These are phyloP conservation scores for Catostylus mosaicus DNA, from an alignment of 30 jellyfish, hydroid and myxozoan species.

Conservation along the genomic window DNA sequence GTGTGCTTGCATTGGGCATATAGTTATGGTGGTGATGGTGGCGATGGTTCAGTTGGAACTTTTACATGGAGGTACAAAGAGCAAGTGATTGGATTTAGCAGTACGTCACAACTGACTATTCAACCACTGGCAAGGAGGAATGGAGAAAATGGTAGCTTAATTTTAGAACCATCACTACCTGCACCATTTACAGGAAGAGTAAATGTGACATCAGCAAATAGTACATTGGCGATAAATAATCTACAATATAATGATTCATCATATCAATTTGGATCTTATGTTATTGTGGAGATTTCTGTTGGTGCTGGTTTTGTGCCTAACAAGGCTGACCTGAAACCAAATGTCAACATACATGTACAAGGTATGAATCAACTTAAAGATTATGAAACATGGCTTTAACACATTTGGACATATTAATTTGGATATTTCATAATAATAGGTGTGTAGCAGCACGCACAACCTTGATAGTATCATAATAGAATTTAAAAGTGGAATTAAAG, in stretches of 20 bases:
- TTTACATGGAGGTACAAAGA: neutral
- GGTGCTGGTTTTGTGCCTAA: neutral
- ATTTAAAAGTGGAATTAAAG: no score
- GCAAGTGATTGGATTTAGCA: neutral
- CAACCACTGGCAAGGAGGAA: neutral
- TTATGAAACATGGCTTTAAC: no score
- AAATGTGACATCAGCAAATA: slow-evolving; percentile 8
- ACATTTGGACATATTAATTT: no score
- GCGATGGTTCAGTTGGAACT: no score
- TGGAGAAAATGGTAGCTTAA: neutral
- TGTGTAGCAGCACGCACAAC: no score
- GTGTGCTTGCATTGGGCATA: neutral
- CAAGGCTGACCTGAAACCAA: neutral
- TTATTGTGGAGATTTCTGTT: neutral
- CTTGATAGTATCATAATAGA: no score
- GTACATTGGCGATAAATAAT: slow-evolving; percentile 12
- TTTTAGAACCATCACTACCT: neutral
- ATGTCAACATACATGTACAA: neutral
- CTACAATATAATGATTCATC: slow-evolving; percentile 8
- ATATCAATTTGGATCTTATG: slow-evolving; percentile 7
- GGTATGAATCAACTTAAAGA: slow-evolving; percentile 2
- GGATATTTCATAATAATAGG: no score
- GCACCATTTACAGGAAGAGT: slow-evolving; percentile 26
- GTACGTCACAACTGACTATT: neutral
- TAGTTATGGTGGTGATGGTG: no score